A percentile compares a stretch with the other conserved stretches of the same genome.
Evolutionary conservation across 2,888 invertebrate species (phyloP).

Genomic region (Metopia argyrocephala): DNA sequence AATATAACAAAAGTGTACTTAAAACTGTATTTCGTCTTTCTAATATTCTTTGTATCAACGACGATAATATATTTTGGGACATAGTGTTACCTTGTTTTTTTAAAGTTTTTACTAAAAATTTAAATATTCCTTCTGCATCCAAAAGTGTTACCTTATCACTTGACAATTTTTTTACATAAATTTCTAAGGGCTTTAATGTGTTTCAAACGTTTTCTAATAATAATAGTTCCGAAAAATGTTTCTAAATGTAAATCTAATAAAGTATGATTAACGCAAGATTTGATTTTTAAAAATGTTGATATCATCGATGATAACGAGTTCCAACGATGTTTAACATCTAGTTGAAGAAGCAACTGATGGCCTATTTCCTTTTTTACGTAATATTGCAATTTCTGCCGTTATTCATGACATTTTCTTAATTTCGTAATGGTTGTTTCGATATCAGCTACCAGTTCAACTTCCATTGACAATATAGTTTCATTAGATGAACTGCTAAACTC

Average conservation of each 20-base stretch:
- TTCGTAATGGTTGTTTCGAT: neutral
- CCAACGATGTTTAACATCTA: slow-evolving; percentile 8
- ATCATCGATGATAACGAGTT: neutral
- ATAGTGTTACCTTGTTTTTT: neutral
- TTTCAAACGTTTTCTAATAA: neutral
- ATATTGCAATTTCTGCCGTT: neutral
- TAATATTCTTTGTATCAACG: neutral
- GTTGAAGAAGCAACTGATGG: neutral
- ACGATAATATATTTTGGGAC: neutral
- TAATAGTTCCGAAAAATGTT: neutral
- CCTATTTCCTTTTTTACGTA: neutral
- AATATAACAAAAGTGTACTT: neutral
- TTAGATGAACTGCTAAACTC: neutral
- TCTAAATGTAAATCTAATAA: neutral
- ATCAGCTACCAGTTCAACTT: neutral
- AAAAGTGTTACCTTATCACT: slow-evolving; percentile 3
- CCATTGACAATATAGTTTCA: neutral
- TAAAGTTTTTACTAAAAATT: neutral
- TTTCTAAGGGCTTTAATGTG: neutral
- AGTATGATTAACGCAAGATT: neutral
- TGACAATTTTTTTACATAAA: neutral
- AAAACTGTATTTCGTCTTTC: neutral
- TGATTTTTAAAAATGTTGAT: neutral
- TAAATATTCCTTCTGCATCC: slow-evolving; percentile 7
- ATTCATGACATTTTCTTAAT: neutral